phyloP scores from a whole-genome alignment of 2,797 vertebrate species.

The Lacerta bilineata region DNA sequence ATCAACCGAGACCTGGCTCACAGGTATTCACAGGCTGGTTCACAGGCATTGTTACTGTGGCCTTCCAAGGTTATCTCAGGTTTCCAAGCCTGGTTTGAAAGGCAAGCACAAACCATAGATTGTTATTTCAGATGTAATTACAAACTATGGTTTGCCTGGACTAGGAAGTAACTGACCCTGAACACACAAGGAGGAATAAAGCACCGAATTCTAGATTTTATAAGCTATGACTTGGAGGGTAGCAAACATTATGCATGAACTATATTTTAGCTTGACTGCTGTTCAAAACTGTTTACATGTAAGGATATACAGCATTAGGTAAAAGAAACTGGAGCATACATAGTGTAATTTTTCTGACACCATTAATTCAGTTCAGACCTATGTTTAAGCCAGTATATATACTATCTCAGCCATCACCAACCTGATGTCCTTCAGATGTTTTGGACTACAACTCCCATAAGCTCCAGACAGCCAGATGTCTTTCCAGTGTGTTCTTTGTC shows the following conservation, averaged over 20 bases:
- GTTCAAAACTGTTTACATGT: background rate
- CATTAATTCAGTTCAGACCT: background rate
- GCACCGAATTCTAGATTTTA: background rate
- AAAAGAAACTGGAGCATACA: too few species aligned
- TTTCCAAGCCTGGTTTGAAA: background rate
- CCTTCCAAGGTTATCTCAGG: background rate
- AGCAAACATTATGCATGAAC: too few species aligned
- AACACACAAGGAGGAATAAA: background rate
- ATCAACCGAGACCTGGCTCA: background rate
- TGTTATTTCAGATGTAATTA: background rate
- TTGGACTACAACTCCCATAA: too few species aligned
- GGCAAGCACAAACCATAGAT: background rate
- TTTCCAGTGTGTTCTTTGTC: background rate
- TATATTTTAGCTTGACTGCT: background rate
- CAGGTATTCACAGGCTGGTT: background rate
- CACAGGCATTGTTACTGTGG: background rate
- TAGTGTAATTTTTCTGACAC: too few species aligned
- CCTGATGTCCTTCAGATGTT: background rate
- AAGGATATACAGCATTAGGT: too few species aligned
- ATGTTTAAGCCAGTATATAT: background rate
- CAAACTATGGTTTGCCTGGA: background rate
- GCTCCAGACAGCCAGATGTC: background rate
- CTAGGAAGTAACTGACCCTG: background rate
- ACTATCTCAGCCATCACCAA: too few species aligned
- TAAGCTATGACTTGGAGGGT: too few species aligned